phyloP scores from a whole-genome alignment of 2,888 invertebrate species.

The Athalia circularis region DNA sequence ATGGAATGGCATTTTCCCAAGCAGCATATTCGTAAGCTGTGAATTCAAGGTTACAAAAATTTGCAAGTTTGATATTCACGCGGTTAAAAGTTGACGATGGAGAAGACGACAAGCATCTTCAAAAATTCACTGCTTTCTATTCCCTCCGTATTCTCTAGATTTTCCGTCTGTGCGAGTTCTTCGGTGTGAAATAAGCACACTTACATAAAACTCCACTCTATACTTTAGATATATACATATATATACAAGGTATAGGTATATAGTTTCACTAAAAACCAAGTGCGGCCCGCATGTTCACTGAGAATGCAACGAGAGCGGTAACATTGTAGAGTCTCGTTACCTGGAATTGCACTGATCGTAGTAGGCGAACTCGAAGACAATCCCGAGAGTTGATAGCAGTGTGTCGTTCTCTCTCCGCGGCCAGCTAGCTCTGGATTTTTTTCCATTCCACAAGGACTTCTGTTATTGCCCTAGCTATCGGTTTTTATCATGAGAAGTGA shows the following conservation, averaged over 20 bases:
- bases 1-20: too few relatives aligned
- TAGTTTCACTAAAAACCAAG: conserved; percentile 39
- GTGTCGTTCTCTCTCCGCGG: background rate
- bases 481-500: conserved; percentile 30
- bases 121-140: background rate
- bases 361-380: conserved; percentile 22
- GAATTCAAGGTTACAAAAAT: background rate
- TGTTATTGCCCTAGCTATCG: conserved; percentile 29
- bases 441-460: conserved; percentile 21
- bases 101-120: background rate
- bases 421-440: background rate
- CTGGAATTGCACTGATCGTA: conserved; percentile 42
- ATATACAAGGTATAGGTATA: background rate
- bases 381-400: conserved; percentile 19
- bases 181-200: background rate
- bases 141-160: background rate
- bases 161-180: background rate
- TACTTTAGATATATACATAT: background rate
- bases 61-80: background rate
- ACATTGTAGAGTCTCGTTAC: conserved; percentile 37
- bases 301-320: conserved; percentile 25
- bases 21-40: background rate
- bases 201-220: conserved; percentile 7
- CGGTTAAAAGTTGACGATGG: background rate
- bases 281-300: conserved; percentile 12